Base-by-base conservation (phyloP, 1,140 invertebrate species). In the Drosophila neocordata region DNA sequence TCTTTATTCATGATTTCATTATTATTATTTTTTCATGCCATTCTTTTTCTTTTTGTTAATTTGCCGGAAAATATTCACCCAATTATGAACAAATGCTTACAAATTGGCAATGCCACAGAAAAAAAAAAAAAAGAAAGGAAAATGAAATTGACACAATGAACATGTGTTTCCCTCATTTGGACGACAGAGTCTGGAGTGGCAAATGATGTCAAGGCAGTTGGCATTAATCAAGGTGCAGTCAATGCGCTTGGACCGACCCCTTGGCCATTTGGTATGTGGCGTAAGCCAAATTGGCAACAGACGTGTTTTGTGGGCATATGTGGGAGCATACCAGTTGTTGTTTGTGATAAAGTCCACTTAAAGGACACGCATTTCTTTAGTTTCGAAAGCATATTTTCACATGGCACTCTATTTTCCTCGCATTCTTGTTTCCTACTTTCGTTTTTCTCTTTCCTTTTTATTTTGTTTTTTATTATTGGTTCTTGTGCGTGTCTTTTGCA, bases 191-290 rank as follows among this genome's bases (percentile, higher is more conserved):
- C n/a, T 6, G 38, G n/a, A 13, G n/a, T 8, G 34, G 11, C 9
- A 65, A 67, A 62, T 37, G 48, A 51, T 74, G 75, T 68, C 73
- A 68, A 73, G 65, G 22, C 65, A 78, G 58, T 48, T 41, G 66
- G 70, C 74, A 87, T 87, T 85, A 87, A 87, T 87, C 82, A 81
- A 77, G 81, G 67, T 81, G 78, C 70, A 87, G 81, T 74, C 77
- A 66, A 85, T 81, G 71, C 63, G 69, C 48, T 35, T 55, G 70
- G 35, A 58, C 52, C 58, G 35, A 58, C 52, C 58, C 44, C 52
- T 48, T 56, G 18, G 60, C 13, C 15, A 22, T 37, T 27, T 18
- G 64, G 57, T 52, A 34, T 52, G 24, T 24, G 57, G 72, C 41
- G 52, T 41, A 56, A 53, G 37, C 71, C 31, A 75, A 74, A 75